These are phyloP conservation scores for Rhinopomastus cyanomelas DNA, from an alignment of 2,113 vertebrate genomes.

Conservation along the genomic window DNA sequence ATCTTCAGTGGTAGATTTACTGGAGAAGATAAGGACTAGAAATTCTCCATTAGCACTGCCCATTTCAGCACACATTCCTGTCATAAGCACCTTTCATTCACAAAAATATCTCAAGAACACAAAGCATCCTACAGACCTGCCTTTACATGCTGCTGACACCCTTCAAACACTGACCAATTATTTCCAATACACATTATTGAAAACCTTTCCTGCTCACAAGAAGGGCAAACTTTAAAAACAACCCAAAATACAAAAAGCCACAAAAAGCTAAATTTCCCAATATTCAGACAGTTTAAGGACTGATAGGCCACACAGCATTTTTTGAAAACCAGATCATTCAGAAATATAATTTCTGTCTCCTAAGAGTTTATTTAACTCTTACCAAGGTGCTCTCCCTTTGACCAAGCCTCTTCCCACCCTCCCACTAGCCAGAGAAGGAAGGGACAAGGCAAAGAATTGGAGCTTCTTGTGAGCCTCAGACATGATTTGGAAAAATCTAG, in stretches of 20 bases:
- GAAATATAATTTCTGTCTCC: neutral
- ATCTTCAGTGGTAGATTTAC: conserved; percentile 26
- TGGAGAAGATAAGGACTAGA: conserved; percentile 25
- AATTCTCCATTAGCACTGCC: neutral
- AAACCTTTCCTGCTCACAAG: neutral
- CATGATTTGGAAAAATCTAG: neutral
- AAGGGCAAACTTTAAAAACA: neutral
- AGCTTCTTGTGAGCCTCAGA: rapidly evolving
- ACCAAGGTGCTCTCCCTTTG: rapidly evolving
- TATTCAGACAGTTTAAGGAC: neutral
- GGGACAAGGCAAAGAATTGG: neutral
- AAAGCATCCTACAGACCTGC: conserved; percentile 40
- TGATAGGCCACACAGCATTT: neutral
- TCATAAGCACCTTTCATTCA: conserved; percentile 58
- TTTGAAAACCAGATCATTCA: neutral
- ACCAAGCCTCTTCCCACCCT: neutral
- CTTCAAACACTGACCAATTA: neutral
- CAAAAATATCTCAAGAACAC: conserved; percentile 56
- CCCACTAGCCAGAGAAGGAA: neutral
- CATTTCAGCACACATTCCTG: conserved; percentile 29
- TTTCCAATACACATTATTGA: conserved; percentile 1
- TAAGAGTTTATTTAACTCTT: neutral
- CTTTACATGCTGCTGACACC: neutral
- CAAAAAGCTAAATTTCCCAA: neutral
- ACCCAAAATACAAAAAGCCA: neutral